These are phyloP conservation scores for Karalla daura DNA, from an alignment of 2,797 vertebrate genomes.

Conservation along the genomic window DNA sequence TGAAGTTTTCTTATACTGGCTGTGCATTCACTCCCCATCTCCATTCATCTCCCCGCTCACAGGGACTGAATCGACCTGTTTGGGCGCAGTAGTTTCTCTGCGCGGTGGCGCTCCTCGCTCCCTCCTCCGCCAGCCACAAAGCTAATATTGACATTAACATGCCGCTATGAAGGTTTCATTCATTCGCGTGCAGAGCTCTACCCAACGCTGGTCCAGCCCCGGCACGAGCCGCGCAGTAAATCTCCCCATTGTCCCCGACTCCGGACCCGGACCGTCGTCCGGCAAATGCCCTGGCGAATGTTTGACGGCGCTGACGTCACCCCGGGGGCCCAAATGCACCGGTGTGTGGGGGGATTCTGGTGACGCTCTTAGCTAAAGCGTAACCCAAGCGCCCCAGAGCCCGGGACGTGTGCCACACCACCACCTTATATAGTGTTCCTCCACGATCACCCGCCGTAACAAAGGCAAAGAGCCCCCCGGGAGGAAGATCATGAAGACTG, in stretches of 20 bases:
- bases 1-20: too few species aligned
- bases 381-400: slow-evolving; percentile 3
- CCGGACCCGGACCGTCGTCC: too few species aligned
- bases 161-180: not conserved
- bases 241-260: slow-evolving; percentile 1
- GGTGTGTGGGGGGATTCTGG: slow-evolving; percentile 3
- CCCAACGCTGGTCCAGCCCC: not conserved
- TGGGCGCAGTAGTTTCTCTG: too few species aligned
- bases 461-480: not conserved
- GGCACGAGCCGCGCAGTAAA: not conserved
- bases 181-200: not conserved
- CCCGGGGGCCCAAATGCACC: slow-evolving; percentile 16
- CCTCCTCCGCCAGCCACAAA: too few species aligned
- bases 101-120: too few species aligned
- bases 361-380: slow-evolving; percentile 30
- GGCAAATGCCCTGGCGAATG: slow-evolving; percentile 46
- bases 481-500: too few species aligned
- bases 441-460: not conserved
- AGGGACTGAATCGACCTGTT: too few species aligned
- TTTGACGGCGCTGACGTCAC: slow-evolving; percentile 27
- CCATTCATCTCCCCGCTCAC: too few species aligned
- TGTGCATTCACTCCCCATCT: too few species aligned
- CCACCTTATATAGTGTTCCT: not conserved
- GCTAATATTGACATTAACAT: not conserved
- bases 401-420: not conserved